Percentiles rank a stretch among this genome's conserved stretches.
These are phyloP conservation scores for Sphecodes monilicornis DNA, from an alignment of 2,888 invertebrate species.

Conservation along the genomic window DNA sequence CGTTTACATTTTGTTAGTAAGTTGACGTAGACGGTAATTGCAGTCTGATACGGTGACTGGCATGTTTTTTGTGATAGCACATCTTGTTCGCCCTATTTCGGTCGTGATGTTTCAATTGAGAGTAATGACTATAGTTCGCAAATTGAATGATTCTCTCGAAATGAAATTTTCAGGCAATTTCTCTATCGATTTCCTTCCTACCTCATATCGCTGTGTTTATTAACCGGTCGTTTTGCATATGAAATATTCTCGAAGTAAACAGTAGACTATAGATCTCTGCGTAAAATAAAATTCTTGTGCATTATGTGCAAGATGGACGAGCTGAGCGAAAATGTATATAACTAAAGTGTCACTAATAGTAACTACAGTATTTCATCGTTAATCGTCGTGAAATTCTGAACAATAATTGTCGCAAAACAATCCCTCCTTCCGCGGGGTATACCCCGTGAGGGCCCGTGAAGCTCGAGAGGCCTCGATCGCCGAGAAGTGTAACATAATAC, in stretches of 20 bases:
- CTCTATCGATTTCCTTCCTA: background rate
- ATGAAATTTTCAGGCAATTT: background rate
- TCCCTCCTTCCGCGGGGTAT: too few relatives aligned
- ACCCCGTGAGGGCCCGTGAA: too few relatives aligned
- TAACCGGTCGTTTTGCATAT: background rate
- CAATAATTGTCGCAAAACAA: too few relatives aligned
- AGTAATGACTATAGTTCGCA: background rate
- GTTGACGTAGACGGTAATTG: constrained; percentile 46
- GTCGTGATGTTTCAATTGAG: constrained; percentile 24
- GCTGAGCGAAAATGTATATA: too few relatives aligned
- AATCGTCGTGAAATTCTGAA: too few relatives aligned
- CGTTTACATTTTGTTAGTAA: constrained; percentile 23
- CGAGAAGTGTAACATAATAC: too few relatives aligned
- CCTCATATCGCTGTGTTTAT: background rate
- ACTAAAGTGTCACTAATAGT: too few relatives aligned
- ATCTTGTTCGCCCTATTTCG: constrained; percentile 24
- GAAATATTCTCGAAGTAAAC: background rate
- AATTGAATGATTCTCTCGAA: background rate
- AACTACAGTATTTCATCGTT: too few relatives aligned
- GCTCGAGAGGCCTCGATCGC: too few relatives aligned
- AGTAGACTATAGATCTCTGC: background rate
- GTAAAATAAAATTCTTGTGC: background rate
- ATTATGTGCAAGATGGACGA: background rate
- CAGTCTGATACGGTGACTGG: constrained; percentile 44
- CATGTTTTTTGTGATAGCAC: constrained; percentile 50